These are phyloP conservation scores for Hylomyscus alleni DNA, from an alignment of 2,797 vertebrate genomes.

Conservation along the genomic window DNA sequence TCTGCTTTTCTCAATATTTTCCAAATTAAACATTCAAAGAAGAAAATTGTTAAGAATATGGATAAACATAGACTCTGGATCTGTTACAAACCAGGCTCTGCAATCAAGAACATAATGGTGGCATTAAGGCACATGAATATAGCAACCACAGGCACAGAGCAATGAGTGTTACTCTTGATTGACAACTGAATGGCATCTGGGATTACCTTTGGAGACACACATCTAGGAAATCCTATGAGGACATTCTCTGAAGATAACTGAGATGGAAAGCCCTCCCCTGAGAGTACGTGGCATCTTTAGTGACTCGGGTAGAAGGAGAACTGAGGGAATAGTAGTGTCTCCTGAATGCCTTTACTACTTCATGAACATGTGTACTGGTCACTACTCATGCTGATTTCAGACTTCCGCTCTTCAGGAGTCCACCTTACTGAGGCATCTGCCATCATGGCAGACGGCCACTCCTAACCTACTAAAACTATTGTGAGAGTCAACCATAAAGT, in stretches of 20 bases:
- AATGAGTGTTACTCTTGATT: neutral
- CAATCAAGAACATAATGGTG: neutral
- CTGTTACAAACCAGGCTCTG: neutral
- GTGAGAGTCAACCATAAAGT: neutral
- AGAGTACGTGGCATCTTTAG: neutral
- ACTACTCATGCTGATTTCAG: neutral
- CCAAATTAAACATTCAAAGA: constrained; percentile 33
- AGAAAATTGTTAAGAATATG: constrained; percentile 53
- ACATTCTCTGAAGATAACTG: neutral
- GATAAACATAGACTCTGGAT: constrained; percentile 22
- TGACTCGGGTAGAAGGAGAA: neutral
- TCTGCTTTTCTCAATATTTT: constrained; percentile 43
- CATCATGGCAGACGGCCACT: neutral
- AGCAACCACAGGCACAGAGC: neutral
- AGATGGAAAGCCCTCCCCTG: neutral
- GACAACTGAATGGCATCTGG: neutral
- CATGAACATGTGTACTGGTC: neutral
- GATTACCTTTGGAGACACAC: neutral
- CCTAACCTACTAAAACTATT: neutral
- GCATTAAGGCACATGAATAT: neutral
- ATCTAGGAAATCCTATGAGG: neutral
- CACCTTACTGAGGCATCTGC: neutral
- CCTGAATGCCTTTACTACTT: neutral
- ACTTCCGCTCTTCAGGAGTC: neutral
- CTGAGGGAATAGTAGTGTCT: neutral